Evolutionary conservation across 1,140 invertebrate species (phyloP), one percentile per base, ranked within the genome.

Genomic region (Lepidostoma basale): DNA sequence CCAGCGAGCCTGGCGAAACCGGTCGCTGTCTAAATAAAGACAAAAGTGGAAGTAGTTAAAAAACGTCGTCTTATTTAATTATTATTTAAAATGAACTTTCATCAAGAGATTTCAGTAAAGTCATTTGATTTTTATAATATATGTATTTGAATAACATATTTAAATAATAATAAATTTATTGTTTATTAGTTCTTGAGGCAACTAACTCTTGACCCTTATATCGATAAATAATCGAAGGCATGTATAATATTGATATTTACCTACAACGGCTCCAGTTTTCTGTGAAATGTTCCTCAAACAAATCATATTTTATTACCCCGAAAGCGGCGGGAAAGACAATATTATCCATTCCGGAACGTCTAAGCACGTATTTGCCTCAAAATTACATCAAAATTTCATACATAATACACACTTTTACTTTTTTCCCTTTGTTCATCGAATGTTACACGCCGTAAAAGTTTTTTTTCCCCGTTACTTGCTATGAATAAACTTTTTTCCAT

Each of bases 341-440:
- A 49, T 49, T 49, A 49, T 49, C 45, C 45, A 23, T 49, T 49
- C 25, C 20, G 45, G 45, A 49, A 23, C 23, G 45, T 49, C 45
- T 49, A 49, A 49, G 45, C 45, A 49, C 45, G 45, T 49, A 18
- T 49, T 25, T 23, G 45, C 45, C 20, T 23, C 45, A 23, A 49
- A 49, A 49, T 49, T 49, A 49, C 45, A 49, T 49, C 45, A 49
- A 49, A 49, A 49, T 49, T 49, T 49, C 45, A 49, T 49, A 23
- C 45, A 49, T 49, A 49, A 49, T 49, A 49, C 45, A 22, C 45
- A 23, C 45, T 49, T 49, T 22, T 12, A 23, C 45, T 18, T 49
- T 49, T n/a, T 49, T 49, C 45, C 10, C 25, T 12, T 25, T 49
- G 12, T 49, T 49, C 45, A 12, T 12, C 22, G 45, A 49, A 49